phyloP scores from a whole-genome alignment of 1,140 invertebrate genomes.

The Acromyrmex heyeri region DNA sequence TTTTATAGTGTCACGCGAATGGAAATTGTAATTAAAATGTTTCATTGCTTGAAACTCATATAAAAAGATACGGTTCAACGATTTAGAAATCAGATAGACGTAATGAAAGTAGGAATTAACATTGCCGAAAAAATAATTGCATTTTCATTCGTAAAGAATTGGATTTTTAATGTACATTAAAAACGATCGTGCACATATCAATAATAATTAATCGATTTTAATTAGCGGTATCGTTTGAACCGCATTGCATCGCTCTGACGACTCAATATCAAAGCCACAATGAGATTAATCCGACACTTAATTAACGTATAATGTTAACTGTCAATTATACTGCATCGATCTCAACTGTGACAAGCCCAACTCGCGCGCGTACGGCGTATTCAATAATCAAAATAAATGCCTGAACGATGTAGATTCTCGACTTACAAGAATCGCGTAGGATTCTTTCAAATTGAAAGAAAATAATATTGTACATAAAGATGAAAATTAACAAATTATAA shows the following conservation, averaged over 20 bases:
- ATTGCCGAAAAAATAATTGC: not conserved
- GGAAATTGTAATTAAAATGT: not conserved
- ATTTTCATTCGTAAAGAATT: slow-evolving; percentile 15
- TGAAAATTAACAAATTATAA: slow-evolving; percentile 10
- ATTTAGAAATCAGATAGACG: slow-evolving; percentile 41
- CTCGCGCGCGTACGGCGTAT: not conserved
- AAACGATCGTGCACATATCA: slow-evolving; percentile 73
- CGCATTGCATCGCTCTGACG: slow-evolving; percentile 16
- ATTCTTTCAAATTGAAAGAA: not conserved
- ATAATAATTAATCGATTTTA: slow-evolving; percentile 71
- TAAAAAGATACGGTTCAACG: slow-evolving; percentile 28
- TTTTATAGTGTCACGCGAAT: not conserved
- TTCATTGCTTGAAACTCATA: not conserved
- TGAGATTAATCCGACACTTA: slow-evolving; percentile 48
- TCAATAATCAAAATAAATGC: slow-evolving; percentile 48
- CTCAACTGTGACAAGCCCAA: slow-evolving; percentile 57
- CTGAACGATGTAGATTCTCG: not conserved
- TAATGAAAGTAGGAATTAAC: slow-evolving; percentile 41
- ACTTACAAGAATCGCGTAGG: not conserved
- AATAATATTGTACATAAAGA: not conserved
- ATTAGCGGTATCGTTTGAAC: slow-evolving; percentile 57
- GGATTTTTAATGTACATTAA: slow-evolving; percentile 54
- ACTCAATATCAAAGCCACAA: slow-evolving; percentile 25
- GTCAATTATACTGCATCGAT: slow-evolving; percentile 75
- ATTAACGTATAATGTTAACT: slow-evolving; percentile 69